A percentile compares a stretch with the other conserved stretches of the same genome.
Evolutionary conservation across 1,140 invertebrate species (phyloP).

Genomic region (Drosophila repletoides): DNA sequence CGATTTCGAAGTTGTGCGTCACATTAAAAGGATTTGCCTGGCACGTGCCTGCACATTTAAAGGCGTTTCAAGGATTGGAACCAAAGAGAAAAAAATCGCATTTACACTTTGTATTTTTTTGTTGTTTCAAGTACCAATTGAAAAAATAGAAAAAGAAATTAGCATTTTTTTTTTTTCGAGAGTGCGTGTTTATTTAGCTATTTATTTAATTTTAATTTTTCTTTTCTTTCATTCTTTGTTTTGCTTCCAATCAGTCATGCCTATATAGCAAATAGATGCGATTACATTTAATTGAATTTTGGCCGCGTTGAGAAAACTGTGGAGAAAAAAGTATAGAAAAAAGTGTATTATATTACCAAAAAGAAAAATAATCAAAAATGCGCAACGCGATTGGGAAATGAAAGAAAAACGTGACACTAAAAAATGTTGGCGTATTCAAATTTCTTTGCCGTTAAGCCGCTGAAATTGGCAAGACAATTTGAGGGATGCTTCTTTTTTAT

Average conservation of each 20-base stretch:
- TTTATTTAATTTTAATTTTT: conserved; percentile 73
- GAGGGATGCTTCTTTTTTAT: conserved; percentile 5
- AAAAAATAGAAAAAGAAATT: conserved; percentile 67
- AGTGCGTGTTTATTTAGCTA: conserved; percentile 74
- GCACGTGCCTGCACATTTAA: conserved; percentile 52
- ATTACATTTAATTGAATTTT: conserved; percentile 81
- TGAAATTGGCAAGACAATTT: conserved; percentile 24
- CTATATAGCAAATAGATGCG: conserved; percentile 61
- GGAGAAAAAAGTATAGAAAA: too few relatives aligned
- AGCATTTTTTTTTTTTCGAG: conserved; percentile 69
- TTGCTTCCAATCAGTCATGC: conserved; percentile 64
- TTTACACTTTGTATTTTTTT: conserved; percentile 7
- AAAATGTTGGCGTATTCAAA: conserved; percentile 66
- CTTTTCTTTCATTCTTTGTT: conserved; percentile 11
- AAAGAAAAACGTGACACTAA: conserved; percentile 66
- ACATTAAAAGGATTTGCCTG: conserved; percentile 75
- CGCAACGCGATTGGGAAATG: conserved; percentile 48
- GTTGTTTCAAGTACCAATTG: conserved; percentile 41
- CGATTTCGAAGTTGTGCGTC: conserved; percentile 53
- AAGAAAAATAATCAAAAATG: conserved; percentile 62
- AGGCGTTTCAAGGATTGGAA: conserved; percentile 10
- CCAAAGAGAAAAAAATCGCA: conserved; percentile 7
- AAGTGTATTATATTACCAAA: conserved; percentile 70
- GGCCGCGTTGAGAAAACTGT: conserved; percentile 25
- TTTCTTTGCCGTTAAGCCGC: conserved; percentile 38